Evolutionary conservation across 2,113 vertebrate genomes (phyloP), one percentile per base, ranked within the genome.

Genomic region (Petrocephalus zakoni): DNA sequence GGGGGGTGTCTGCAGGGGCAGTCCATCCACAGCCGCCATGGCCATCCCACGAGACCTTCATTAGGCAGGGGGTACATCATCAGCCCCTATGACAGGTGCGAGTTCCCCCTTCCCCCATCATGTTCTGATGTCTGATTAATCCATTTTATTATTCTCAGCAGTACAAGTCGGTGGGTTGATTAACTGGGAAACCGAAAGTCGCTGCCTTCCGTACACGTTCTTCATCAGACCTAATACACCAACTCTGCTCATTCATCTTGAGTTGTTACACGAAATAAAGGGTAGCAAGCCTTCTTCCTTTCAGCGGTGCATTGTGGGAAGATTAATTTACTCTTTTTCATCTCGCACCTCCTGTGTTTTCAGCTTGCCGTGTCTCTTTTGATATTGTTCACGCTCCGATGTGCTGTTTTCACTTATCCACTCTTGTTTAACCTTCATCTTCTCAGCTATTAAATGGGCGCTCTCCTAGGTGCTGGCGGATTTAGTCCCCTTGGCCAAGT

Each of bases 181-280:
- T 98, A 97, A 98, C 96, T 98, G 96, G 95, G 96, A 96, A 97
- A 96, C 95, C 95, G 95, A 96, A 95, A 97, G 94, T 94, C 94
- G 94, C 96, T 96, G 95, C 97, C 95, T 97, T 95, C 95, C 93
- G 93, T 93, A 90, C 89, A 92, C 93, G 94, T 95, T 95, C 96
- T 96, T 97, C 96, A 97, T 96, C 96, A 96, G 95, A 95, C 95
- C 92, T 94, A 94, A 95, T 94, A 92, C 92, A 90, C 89, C 0
- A n/a, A 90, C 93, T 91, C 90, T 64, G 91, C 94, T 97, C 96
- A 97, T 97, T 97, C 97, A 95, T 97, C 96, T 97, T 95, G 92
- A 94, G 95, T 96, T 97, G 96, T 96, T 97, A 95, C 94, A 95
- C 93, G 94, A 95, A 97, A 96, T 97, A 97, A 97, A 93, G 96